Base-by-base conservation (phyloP, 2,888 invertebrate genomes). In the Drosophila dives region DNA sequence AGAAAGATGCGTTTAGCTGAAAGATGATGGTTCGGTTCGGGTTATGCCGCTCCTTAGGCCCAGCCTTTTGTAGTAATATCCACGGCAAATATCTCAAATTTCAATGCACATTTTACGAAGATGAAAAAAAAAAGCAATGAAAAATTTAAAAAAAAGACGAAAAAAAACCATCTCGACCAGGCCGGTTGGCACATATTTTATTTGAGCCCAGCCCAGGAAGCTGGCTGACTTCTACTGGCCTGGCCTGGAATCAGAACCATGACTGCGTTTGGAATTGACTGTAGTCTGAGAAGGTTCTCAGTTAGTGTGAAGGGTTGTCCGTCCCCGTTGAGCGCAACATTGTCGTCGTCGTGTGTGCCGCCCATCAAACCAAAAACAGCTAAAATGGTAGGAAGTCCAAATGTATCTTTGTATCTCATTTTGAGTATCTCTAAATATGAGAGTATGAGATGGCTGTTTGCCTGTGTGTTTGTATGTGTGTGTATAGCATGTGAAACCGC, bases 341-440 rank as follows among this genome's bases (percentile, higher is more conserved):
- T 73, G 75, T 66, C 56, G 51, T 58, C 67, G 33, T 55, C 81
- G 79, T 78, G 84, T 83, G 83, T 72, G 84, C 81, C 83, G 85
- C 85, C 85, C 85, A 85, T 85, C 85, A 85, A 84, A 70, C 83
- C 63, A 69, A 75, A 71, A 75, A 71, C 79, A 66, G 84, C 83
- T 73, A 69, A 86, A 85, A 86, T 85, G 86, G 85, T 84, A 85
- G 86, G 85, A 85, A 85, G 84, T 85, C 86, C 80, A 86, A 86
- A 83, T 87, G 88, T 87, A 86, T 86, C 87, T 86, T 86, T 83
- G 81, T 87, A 86, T 87, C 86, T 83, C 81, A 87, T 87, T 86
- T 84, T 86, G 87, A 86, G 86, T 86, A 85, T 85, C 85, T 85
- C 84, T 86, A 84, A 85, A 85, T 86, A 86, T 87, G 87, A 62